A percentile compares a stretch with the other conserved stretches of the same genome.
Evolutionary conservation across 1,140 invertebrate genomes (phyloP).

Genomic region (Babylonia areolata): DNA sequence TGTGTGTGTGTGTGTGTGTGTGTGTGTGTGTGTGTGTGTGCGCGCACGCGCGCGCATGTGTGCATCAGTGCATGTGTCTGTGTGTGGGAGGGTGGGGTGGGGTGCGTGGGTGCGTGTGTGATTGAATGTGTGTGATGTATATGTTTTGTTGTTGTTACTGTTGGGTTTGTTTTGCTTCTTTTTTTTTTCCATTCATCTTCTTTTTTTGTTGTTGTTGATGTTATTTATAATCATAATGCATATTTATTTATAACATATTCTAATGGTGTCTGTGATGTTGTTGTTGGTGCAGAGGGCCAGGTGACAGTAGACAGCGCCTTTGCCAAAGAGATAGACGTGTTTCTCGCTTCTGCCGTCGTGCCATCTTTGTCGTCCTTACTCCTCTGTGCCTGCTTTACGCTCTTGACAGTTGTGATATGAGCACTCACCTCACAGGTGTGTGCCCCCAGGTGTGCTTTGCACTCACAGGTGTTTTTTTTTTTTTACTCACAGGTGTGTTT

Average conservation of each 20-base stretch:
- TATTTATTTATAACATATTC: no score
- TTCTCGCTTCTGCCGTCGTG: constrained; percentile 12
- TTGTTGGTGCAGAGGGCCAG: constrained; percentile 21
- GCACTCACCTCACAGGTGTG: no score
- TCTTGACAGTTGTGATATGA: background rate
- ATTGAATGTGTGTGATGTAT: background rate
- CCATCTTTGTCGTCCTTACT: background rate
- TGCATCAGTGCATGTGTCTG: background rate
- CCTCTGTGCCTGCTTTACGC: background rate
- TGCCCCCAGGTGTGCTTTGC: no score
- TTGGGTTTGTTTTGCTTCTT: no score
- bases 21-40: constrained; percentile 8
- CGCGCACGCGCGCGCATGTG: background rate
- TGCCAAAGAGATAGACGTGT: constrained; percentile 34
- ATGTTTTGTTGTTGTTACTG: background rate
- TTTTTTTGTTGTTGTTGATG: no score
- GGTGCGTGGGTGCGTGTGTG: background rate
- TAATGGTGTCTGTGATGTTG: background rate
- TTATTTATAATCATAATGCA: no score
- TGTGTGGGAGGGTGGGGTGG: background rate
- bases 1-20: constrained; percentile 7
- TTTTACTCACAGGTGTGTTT: no score
- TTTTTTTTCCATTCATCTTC: no score
- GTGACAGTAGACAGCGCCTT: constrained; percentile 24
- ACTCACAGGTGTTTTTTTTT: no score